Evolutionary conservation across 2,113 vertebrate genomes (phyloP), one percentile per base, ranked within the genome.

Genomic region (Trichechus manatus): DNA sequence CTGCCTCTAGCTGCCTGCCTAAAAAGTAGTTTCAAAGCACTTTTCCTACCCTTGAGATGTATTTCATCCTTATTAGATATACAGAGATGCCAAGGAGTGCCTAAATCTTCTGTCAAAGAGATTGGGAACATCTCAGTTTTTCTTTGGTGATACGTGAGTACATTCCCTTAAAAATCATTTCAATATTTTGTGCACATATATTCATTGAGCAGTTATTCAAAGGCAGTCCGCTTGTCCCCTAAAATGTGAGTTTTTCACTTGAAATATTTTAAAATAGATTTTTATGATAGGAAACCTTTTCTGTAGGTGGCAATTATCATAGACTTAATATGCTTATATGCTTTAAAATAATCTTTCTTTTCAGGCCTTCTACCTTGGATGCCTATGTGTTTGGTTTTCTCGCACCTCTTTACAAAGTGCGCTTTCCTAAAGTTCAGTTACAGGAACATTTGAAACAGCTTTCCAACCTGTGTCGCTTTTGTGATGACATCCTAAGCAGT

Each of bases 81-180:
- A 99, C 99, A 99, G 99, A 97, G 99, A 99, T 98, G 99, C 99
- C 98, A 99, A 99, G 98, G 99, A 99, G 97, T 99, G 99, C 98
- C 99, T 99, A 97, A 99, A 99, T 98, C 99, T 99, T 95, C 99
- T 99, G 66, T 99, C 99, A 77, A 98, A 99, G 98, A 99, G 99
- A 98, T 98, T 99, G 98, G 99, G 99, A 95, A 98, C 99, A 87
- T 99, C 98, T 92, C 98, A 98, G 97, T 99, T 99, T 99, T 99
- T 99, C 98, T 99, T 99, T 98, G 99, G 99, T 98, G 99, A 99
- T 98, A 98, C 5, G 99, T 99, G 97, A 99, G 99, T 99, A 87
- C 88, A 92, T 97, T 50, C 33, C 61, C 31, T 89, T 97, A 82
- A 82, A 93, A 86, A 83, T 61, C 36, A 91, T 96, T 95, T n/a